Evolutionary conservation across 2,888 invertebrate species (phyloP).

Genomic region (Oegoconia quadripuncta): DNA sequence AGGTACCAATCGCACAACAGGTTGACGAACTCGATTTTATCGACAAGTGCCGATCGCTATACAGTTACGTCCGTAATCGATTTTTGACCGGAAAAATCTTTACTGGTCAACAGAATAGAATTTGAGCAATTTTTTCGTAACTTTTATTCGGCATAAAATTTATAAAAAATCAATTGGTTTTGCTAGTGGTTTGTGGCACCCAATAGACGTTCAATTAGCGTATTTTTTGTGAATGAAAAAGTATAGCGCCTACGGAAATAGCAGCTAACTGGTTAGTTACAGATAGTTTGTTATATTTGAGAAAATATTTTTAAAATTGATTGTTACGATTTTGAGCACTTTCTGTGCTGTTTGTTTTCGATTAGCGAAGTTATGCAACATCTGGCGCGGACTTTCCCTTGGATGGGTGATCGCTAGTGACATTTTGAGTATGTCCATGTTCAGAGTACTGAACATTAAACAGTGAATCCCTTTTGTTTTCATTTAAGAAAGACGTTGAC

Average conservation of each 20-base stretch:
- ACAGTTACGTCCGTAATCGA: slow-evolving; percentile 46
- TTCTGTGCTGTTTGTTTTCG: too few species aligned
- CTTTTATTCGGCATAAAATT: slow-evolving; percentile 16
- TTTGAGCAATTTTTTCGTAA: slow-evolving; percentile 15
- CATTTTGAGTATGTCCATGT: too few species aligned
- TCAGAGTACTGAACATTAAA: too few species aligned
- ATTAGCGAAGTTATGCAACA: too few species aligned
- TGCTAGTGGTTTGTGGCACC: slow-evolving; percentile 7
- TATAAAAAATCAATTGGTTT: slow-evolving; percentile 11
- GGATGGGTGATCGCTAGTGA: too few species aligned
- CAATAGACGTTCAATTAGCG: slow-evolving; percentile 3
- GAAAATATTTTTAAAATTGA: too few species aligned
- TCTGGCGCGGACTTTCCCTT: too few species aligned
- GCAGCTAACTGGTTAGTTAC: too few species aligned
- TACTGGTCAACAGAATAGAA: slow-evolving; percentile 17
- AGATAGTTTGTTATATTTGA: too few species aligned
- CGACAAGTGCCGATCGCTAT: slow-evolving; percentile 27
- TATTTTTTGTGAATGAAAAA: neutral
- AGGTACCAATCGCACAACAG: slow-evolving; percentile 34
- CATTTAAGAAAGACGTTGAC: too few species aligned
- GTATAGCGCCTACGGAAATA: neutral
- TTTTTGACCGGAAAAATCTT: slow-evolving; percentile 21
- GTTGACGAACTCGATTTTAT: slow-evolving; percentile 47
- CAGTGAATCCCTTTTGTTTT: too few species aligned
- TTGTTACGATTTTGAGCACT: too few species aligned